Evolutionary conservation across 2,113 vertebrate genomes (phyloP).

Genomic region (Sakesphorus luctuosus): DNA sequence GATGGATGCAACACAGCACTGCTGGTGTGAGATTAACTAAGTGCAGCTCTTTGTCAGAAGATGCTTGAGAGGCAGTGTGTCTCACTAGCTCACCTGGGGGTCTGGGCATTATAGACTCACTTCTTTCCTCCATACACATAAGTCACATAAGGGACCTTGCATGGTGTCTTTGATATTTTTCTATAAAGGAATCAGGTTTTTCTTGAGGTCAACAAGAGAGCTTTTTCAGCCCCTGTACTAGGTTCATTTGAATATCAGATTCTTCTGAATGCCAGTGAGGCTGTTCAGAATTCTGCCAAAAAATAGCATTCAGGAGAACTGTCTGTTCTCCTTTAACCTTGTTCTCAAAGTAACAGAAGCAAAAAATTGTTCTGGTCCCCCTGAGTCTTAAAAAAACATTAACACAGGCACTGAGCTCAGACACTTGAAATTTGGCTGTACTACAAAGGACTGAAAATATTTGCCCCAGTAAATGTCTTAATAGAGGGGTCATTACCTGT

Average conservation of each 20-base stretch:
- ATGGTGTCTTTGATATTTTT: not conserved
- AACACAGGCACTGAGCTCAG: slow-evolving; percentile 16
- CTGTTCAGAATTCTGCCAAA: slow-evolving; percentile 11
- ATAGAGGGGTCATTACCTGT: slow-evolving; percentile 44
- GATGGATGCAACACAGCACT: not conserved
- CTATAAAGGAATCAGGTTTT: not conserved
- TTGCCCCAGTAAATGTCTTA: slow-evolving; percentile 44
- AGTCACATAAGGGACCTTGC: not conserved
- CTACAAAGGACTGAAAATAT: slow-evolving; percentile 39
- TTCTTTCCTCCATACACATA: not conserved
- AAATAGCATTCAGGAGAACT: not conserved
- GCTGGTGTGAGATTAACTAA: not conserved
- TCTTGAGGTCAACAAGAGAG: not conserved
- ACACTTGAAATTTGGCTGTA: slow-evolving; percentile 29
- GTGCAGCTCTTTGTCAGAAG: not conserved
- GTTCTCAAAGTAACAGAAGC: slow-evolving; percentile 26
- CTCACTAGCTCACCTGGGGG: not conserved
- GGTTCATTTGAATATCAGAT: not conserved
- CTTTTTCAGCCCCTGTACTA: not conserved
- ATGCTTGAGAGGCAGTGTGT: not conserved
- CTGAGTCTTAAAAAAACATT: slow-evolving; percentile 23
- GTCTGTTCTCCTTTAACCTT: slow-evolving; percentile 33
- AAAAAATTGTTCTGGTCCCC: slow-evolving; percentile 30
- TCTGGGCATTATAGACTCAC: not conserved
- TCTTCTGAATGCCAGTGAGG: not conserved